Evolutionary conservation across 2,113 vertebrate species (phyloP).

Genomic region (Scortum barcoo): DNA sequence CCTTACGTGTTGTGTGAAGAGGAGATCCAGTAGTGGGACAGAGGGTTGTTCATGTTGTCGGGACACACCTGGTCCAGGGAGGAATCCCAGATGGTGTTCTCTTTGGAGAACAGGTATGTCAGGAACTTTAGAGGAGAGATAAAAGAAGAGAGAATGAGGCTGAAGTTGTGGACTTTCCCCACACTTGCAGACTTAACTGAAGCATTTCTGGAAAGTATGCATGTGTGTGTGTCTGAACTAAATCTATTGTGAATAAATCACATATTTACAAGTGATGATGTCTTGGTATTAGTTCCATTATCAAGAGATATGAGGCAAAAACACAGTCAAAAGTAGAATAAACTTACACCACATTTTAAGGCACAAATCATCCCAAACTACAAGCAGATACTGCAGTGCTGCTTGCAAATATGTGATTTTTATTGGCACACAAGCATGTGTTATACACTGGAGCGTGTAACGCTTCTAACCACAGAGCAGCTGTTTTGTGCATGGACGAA

Average conservation of each 20-base stretch:
- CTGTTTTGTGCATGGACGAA: too few relatives aligned
- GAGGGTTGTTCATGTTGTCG: conserved; percentile 96
- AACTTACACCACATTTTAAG: not conserved
- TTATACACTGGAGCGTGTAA: too few relatives aligned
- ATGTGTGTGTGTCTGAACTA: not conserved
- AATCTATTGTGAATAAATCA: not conserved
- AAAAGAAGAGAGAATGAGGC: not conserved
- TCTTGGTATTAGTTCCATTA: not conserved
- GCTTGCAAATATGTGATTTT: not conserved
- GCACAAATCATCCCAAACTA: not conserved
- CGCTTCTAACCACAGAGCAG: not conserved
- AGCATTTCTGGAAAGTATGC: not conserved
- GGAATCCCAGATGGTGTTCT: conserved; percentile 95
- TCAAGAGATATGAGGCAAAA: not conserved
- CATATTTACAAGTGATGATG: not conserved
- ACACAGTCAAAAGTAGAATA: not conserved
- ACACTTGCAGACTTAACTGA: not conserved
- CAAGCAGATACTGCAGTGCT: not conserved
- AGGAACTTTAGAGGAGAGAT: conserved; percentile 87
- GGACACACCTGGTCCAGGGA: conserved; percentile 90
- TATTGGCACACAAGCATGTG: not conserved
- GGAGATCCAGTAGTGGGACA: conserved; percentile 99
- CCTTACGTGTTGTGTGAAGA: conserved; percentile 99
- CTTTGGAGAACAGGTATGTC: conserved; percentile 98
- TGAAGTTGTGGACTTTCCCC: not conserved